A percentile compares a stretch with the other conserved stretches of the same genome.
phyloP scores from a whole-genome alignment of 1,140 invertebrate species.

The Hyphantria cunea region DNA sequence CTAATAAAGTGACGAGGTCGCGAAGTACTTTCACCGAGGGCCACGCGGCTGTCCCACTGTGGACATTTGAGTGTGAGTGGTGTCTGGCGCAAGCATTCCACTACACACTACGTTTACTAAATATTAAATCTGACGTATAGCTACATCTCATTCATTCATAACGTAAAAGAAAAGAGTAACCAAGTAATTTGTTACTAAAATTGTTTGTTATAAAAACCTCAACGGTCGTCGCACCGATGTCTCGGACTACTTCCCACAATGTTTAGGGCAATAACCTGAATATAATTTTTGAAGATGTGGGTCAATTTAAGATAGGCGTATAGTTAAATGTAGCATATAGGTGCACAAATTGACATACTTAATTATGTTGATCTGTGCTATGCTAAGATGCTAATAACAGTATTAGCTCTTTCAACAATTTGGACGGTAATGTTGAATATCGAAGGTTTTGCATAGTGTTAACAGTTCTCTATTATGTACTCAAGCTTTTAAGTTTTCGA shows the following conservation, averaged over 20 bases:
- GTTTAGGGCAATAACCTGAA: constrained; percentile 66
- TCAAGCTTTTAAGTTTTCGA: too few species aligned
- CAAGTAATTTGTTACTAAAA: constrained; percentile 24
- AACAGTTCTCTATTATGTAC: too few species aligned
- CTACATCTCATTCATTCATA: constrained; percentile 19
- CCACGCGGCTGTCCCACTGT: constrained; percentile 52
- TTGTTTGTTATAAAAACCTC: too few species aligned
- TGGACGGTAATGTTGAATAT: too few species aligned
- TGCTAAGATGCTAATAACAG: too few species aligned
- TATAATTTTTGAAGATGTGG: constrained; percentile 16
- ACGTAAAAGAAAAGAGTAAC: constrained; percentile 55
- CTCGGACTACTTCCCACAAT: constrained; percentile 69
- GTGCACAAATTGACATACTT: not conserved
- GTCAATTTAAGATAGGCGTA: constrained; percentile 17
- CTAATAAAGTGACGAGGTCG: constrained; percentile 45
- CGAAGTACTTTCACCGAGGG: constrained; percentile 73
- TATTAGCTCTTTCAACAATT: too few species aligned
- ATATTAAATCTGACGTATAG: not conserved
- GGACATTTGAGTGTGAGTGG: too few species aligned
- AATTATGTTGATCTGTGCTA: too few species aligned
- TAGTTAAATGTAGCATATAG: constrained; percentile 1
- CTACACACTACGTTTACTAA: constrained; percentile 4
- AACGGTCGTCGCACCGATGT: constrained; percentile 29
- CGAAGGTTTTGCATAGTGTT: too few species aligned
- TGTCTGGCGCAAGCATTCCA: too few species aligned